phyloP scores from a whole-genome alignment of 1,140 invertebrate genomes.

The Pseudachorutes palmiensis region DNA sequence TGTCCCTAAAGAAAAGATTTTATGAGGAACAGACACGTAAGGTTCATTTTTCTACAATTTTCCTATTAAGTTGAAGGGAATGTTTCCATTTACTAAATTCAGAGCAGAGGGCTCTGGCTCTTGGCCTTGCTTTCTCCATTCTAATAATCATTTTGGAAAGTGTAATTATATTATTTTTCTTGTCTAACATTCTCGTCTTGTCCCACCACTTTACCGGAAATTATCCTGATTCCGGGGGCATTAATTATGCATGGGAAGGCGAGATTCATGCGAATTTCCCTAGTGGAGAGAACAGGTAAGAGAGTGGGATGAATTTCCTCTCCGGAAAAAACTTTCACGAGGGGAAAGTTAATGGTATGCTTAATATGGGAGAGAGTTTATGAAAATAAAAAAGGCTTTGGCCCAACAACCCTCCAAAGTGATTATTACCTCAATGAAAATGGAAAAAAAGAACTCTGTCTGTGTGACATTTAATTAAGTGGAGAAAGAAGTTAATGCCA shows the following conservation, averaged over 20 bases:
- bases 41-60: neutral
- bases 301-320: neutral
- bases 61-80: neutral
- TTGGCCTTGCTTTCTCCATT: neutral
- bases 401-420: no score
- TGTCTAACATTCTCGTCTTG: neutral
- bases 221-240: conserved; percentile 10
- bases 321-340: neutral
- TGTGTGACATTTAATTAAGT: conserved; percentile 33
- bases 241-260: conserved; percentile 21
- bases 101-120: no score
- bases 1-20: neutral
- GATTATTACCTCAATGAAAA: conserved; percentile 22
- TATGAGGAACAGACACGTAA: neutral
- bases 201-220: conserved; percentile 4
- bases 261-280: conserved; percentile 8
- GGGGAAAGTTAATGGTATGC: neutral
- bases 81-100: no score
- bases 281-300: neutral
- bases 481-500: conserved; percentile 30
- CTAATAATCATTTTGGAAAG: conserved; percentile 21
- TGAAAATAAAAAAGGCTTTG: neutral
- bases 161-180: conserved; percentile 25
- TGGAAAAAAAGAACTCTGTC: conserved; percentile 19
- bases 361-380: neutral